Evolutionary conservation across 2,797 vertebrate genomes (phyloP), one percentile per base, ranked within the genome.

Genomic region (Benthosema pterotum): DNA sequence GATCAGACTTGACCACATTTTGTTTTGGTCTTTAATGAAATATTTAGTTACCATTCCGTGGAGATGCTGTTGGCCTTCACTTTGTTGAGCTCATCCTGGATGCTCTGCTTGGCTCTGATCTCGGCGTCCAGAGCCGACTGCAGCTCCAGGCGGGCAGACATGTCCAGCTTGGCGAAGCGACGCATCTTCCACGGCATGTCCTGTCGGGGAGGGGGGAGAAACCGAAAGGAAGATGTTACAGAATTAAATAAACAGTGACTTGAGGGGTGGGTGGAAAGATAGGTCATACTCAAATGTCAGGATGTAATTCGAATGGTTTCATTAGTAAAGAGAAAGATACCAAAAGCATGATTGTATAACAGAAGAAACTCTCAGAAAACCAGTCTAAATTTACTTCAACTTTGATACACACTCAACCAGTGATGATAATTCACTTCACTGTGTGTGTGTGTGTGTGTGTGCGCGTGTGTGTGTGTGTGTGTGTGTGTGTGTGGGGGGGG

Each of bases 151-250:
- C 98, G 94, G 0, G 98, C 98, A 4, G 98, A 99, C 98, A 99
- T 99, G 82, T 99, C 98, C 84, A 99, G 90, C 90, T 99, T 99
- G 50, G 97, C 96, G 32, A 98, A 98, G 60, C 98, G 95, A 0
- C 98, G 93, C 96, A 98, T 98, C 90, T 99, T 99, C 98, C 98
- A 99, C 0, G 97, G 97, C 97, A 99, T 99, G 87, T 99, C 97
- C 98, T 99, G 74, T 0, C 2, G 8, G 32, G 5, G 15, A n/a
- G n/a, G 57, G 70, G 53, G 28, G 3, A 3, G 11, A 60, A 17
- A 52, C n/a, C 12, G 6, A 11, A 17, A 22, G 43, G 12, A 25
- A 4, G 15, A 38, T 38, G 49, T 17, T 8, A 42, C 17, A 0
- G 2, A 2, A 22, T 48, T 12, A 11, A 38, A 38, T 38, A 8